Evolutionary conservation across 2,797 vertebrate genomes (phyloP).

Genomic region (Chrosomus eos): DNA sequence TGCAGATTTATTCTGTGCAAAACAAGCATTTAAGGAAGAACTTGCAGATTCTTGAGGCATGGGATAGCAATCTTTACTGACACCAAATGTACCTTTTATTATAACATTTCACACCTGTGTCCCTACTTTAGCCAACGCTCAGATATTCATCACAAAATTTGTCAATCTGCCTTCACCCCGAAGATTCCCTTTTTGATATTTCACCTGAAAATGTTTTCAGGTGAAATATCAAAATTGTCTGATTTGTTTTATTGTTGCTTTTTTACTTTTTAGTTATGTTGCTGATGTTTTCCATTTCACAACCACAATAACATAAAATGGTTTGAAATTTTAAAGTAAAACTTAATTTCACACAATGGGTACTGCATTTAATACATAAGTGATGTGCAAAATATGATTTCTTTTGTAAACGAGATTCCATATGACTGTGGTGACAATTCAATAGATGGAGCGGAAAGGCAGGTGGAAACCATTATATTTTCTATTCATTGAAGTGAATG

Average conservation of each 20-base stretch:
- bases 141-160: neutral
- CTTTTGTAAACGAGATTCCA: neutral
- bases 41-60: neutral
- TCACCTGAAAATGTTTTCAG: neutral
- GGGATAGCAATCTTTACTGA: neutral
- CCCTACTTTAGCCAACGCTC: neutral
- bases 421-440: neutral
- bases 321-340: no score
- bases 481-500: neutral
- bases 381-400: neutral
- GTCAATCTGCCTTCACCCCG: neutral
- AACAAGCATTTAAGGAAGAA: neutral
- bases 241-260: neutral
- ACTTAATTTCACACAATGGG: neutral
- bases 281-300: neutral
- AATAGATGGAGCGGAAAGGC: neutral
- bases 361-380: neutral
- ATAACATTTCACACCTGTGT: neutral
- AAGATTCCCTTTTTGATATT: neutral
- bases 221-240: no score
- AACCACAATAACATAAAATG: neutral
- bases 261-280: neutral
- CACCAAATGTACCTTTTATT: neutral
- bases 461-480: neutral
- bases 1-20: slow-evolving; percentile 4